Evolutionary conservation across 2,113 vertebrate genomes (phyloP), one percentile per base, ranked within the genome.

Genomic region (Pyxicephalus adspersus): DNA sequence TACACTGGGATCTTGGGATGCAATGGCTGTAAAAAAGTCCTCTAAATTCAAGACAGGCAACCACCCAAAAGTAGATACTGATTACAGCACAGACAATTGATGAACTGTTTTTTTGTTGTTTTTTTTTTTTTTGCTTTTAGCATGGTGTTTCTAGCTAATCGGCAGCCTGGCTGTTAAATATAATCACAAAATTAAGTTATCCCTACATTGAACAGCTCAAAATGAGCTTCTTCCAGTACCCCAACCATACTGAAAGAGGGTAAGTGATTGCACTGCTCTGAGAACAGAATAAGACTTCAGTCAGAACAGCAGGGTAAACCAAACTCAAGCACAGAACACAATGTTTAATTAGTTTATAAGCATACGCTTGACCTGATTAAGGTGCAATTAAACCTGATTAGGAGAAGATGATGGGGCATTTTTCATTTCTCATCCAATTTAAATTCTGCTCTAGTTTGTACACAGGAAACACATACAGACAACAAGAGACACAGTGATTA

Each of bases 331-430:
- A 63, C 67, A 63, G 57, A 71, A 29, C 34, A 38, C 58, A 29
- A 55, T 5, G 60, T 3, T 51, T 73, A 81, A 64, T 73, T 63
- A 51, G 78, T 55, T 81, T 81, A 81, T 73, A 52, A 73, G 26
- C 67, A 73, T 64, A 73, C 31, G 60, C 67, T 55, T 81, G 78
- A 73, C 78, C 78, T 81, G 78, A 81, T 81, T 80, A 80, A 31
- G 77, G 67, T 29, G 31, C 66, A 72, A 71, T 72, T 73, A 81
- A 17, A 61, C 55, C 58, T 50, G 68, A 81, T 72, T 81, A 73
- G 25, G 64, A 13, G 31, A 26, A 31, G 58, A 64, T 81, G 64
- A 73, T 73, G 78, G 78, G 68, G 55, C 68, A 55, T 64, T 52
- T 73, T 63, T 72, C 67, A 81, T 81, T 52, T 64, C 38, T 64